These are phyloP conservation scores for Streptopelia turtur DNA, from an alignment of 2,797 vertebrate genomes.

Conservation along the genomic window DNA sequence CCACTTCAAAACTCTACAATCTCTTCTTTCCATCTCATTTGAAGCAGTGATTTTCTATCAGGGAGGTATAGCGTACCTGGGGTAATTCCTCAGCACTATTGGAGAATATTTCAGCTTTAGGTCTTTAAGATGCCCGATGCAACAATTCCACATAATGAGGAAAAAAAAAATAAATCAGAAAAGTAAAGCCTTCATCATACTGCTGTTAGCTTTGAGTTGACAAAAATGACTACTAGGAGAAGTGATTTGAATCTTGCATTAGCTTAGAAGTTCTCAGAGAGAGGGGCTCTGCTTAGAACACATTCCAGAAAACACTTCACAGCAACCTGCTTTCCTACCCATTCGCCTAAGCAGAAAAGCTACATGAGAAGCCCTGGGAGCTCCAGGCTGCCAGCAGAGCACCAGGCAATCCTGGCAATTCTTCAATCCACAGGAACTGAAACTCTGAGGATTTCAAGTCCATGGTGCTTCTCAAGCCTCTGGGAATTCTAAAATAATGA, in stretches of 20 bases:
- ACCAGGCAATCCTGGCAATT: neutral
- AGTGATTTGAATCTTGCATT: neutral
- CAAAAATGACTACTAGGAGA: neutral
- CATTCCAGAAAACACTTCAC: neutral
- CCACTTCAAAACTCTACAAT: slow-evolving; percentile 32
- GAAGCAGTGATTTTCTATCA: slow-evolving; percentile 40
- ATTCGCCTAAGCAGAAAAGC: neutral
- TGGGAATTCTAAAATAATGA: neutral
- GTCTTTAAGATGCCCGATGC: neutral
- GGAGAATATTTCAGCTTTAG: slow-evolving; percentile 1
- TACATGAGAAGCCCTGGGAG: neutral
- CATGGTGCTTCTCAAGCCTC: neutral
- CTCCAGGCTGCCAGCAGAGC: neutral
- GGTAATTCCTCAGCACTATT: neutral
- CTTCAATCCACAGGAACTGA: neutral
- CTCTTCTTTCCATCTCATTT: slow-evolving; percentile 47
- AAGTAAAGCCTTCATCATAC: neutral
- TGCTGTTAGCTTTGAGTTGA: neutral
- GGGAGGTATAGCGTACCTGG: neutral
- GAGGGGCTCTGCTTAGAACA: neutral
- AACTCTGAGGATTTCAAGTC: neutral
- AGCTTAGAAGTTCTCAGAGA: neutral
- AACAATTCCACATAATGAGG: neutral
- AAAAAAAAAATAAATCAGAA: neutral
- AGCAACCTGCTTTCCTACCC: neutral